Percentiles rank a stretch among this genome's conserved stretches.
These are phyloP conservation scores for Trichoplusia ni DNA, from an alignment of 1,140 invertebrate species.

Conservation along the genomic window DNA sequence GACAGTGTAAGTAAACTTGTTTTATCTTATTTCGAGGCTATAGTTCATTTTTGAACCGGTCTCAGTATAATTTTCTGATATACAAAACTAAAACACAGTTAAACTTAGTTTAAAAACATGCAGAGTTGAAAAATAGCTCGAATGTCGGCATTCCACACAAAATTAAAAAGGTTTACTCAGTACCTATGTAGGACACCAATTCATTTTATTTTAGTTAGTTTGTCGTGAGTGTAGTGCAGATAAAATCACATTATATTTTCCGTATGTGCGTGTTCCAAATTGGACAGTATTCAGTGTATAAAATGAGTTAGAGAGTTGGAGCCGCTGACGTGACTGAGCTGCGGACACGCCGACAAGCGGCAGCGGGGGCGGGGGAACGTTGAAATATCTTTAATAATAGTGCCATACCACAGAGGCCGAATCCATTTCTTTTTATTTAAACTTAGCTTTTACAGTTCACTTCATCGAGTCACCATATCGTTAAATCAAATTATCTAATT, in stretches of 20 bases:
- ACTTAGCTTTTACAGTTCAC: no score
- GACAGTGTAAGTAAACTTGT: no score
- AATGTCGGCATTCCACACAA: not conserved
- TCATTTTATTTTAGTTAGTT: slow-evolving; percentile 21
- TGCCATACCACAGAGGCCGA: no score
- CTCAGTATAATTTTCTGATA: no score
- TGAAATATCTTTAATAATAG: not conserved
- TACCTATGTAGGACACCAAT: not conserved
- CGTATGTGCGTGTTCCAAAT: slow-evolving; percentile 38
- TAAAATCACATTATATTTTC: slow-evolving; percentile 31
- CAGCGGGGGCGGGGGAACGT: slow-evolving; percentile 30
- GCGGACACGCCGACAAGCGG: not conserved
- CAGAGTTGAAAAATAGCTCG: no score
- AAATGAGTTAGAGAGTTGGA: slow-evolving; percentile 46
- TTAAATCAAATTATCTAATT: no score
- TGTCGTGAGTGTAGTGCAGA: slow-evolving; percentile 26
- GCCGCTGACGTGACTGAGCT: slow-evolving; percentile 15
- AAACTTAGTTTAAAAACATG: no score
- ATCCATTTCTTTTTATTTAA: no score
- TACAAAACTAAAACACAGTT: no score
- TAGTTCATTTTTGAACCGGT: no score
- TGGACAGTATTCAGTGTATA: slow-evolving; percentile 53
- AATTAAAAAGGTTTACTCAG: not conserved
- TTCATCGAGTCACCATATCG: no score
- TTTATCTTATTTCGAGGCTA: no score